A percentile compares a stretch with the other conserved stretches of the same genome.
phyloP scores from a whole-genome alignment of 2,888 invertebrate species.

The Alloplasta piceator region DNA sequence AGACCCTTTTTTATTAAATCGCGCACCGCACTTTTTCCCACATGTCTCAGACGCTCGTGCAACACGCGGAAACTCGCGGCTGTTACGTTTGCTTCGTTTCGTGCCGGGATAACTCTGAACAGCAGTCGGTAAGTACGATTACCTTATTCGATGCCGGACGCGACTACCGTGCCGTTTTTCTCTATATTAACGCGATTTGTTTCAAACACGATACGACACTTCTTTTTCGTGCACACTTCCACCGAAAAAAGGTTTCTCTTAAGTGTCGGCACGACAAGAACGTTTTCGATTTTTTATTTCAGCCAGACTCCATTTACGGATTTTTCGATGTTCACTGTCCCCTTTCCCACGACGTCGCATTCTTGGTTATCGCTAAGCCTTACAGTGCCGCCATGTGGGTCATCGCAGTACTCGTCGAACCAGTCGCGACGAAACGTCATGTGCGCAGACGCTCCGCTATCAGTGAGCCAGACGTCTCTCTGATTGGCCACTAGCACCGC shows the following conservation, averaged over 20 bases:
- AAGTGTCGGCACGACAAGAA: slow-evolving; percentile 29
- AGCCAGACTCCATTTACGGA: background rate
- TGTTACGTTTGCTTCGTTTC: slow-evolving; percentile 11
- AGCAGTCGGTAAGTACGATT: slow-evolving; percentile 30
- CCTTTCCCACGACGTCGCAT: slow-evolving; percentile 59
- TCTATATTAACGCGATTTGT: slow-evolving; percentile 54
- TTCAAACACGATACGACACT: slow-evolving; percentile 62
- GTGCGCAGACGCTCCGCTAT: slow-evolving; percentile 58
- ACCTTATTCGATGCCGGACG: slow-evolving; percentile 18
- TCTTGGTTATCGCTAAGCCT: slow-evolving; percentile 43
- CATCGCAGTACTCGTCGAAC: slow-evolving; percentile 38
- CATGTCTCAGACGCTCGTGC: no score
- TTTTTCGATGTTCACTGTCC: slow-evolving; percentile 39
- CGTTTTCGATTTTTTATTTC: slow-evolving; percentile 1
- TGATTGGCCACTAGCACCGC: slow-evolving; percentile 34
- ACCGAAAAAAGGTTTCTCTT: slow-evolving; percentile 62
- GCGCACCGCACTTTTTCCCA: slow-evolving; percentile 22
- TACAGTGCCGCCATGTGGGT: slow-evolving; percentile 53
- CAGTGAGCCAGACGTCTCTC: slow-evolving; percentile 49
- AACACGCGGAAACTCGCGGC: no score
- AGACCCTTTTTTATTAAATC: slow-evolving; percentile 43
- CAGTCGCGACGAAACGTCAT: slow-evolving; percentile 57
- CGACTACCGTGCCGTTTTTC: slow-evolving; percentile 51
- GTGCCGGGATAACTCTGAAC: slow-evolving; percentile 26
- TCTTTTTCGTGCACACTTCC: slow-evolving; percentile 56